These are phyloP conservation scores for Eumacrocentrus americanus DNA, from an alignment of 2,888 invertebrate genomes.

Conservation along the genomic window DNA sequence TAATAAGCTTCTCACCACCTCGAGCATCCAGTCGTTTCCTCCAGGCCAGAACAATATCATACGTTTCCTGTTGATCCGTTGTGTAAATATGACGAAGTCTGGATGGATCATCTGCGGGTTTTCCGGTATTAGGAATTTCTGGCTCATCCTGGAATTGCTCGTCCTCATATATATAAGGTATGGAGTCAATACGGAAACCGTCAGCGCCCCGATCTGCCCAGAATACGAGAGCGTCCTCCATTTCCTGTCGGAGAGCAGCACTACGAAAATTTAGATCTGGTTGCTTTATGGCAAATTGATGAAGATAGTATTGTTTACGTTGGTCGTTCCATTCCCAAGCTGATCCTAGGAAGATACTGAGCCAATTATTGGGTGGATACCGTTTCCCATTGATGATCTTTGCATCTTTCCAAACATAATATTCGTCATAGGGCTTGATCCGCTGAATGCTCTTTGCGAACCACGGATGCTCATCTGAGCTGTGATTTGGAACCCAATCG, in stretches of 20 bases:
- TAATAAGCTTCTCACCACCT: constrained; percentile 58
- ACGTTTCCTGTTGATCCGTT: constrained; percentile 49
- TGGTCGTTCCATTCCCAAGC: constrained; percentile 68
- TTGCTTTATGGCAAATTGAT: constrained; percentile 67
- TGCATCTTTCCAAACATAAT: constrained; percentile 76
- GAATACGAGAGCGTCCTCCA: constrained; percentile 63
- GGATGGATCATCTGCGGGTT: constrained; percentile 46
- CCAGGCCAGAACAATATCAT: constrained; percentile 65
- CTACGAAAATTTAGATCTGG: constrained; percentile 71
- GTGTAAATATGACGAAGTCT: constrained; percentile 59
- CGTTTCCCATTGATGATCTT: constrained; percentile 46
- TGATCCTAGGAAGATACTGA: constrained; percentile 65
- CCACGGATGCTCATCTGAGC: constrained; percentile 79
- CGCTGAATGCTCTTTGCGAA: constrained; percentile 72
- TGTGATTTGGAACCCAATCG: constrained; percentile 66
- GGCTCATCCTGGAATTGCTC: constrained; percentile 50
- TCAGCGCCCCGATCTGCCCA: constrained; percentile 67
- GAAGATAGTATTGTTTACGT: constrained; percentile 68
- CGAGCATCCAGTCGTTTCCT: constrained; percentile 64
- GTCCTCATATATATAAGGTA: constrained; percentile 49
- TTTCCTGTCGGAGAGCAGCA: constrained; percentile 60
- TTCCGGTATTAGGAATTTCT: constrained; percentile 33
- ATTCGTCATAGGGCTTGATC: constrained; percentile 70
- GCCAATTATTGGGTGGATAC: constrained; percentile 61
- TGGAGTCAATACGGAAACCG: constrained; percentile 66